Evolutionary conservation across 2,888 invertebrate species (phyloP), one percentile per base, ranked within the genome.

Genomic region (Eupithecia vulgata): DNA sequence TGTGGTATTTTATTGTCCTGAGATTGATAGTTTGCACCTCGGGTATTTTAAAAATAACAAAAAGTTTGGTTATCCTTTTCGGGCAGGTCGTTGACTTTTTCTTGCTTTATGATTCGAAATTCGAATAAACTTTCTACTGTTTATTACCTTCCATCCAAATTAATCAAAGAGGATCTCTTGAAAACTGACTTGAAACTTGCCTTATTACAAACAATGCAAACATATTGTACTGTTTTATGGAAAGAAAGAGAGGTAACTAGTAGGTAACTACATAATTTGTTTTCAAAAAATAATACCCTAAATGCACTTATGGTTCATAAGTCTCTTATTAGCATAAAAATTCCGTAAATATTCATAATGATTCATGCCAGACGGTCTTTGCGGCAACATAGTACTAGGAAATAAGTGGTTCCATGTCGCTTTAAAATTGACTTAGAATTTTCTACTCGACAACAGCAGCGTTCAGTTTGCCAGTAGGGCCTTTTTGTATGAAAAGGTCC

Each of bases 1-100:
- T 73, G 71, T 37, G 67, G 70, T 67, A 70, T 72, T 75, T 72
- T 70, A 73, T 76, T 71, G 69, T 69, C 34, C 37, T 64, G 68
- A 68, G 61, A 64, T 67, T 70, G 40, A 75, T 65, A 25, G 21
- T 65, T 25, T 42, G 15, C 6, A 13, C 45, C 57, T 67, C 45
- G 35, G n/a, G 70, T 57, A 45, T 65, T 73, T 69, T 68, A 5
- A 21, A 71, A 42, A 64, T 10, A n/a, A 61, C 35, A 48, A 52
- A 57, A 69, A 69, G 17, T 48, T 66, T 59, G 37, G 65, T n/a
- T 57, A 68, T 45, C 17, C 30, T 57, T 64, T 59, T 34, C 25
- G 40, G 57, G 45, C 21, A 70, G 73, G 66, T 61, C 30, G 45
- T 52, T 67, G 52, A 70, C 70, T 12, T 61, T 10, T 35, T 21